phyloP scores from a whole-genome alignment of 2,797 vertebrate genomes.

The Uromys caudimaculatus region DNA sequence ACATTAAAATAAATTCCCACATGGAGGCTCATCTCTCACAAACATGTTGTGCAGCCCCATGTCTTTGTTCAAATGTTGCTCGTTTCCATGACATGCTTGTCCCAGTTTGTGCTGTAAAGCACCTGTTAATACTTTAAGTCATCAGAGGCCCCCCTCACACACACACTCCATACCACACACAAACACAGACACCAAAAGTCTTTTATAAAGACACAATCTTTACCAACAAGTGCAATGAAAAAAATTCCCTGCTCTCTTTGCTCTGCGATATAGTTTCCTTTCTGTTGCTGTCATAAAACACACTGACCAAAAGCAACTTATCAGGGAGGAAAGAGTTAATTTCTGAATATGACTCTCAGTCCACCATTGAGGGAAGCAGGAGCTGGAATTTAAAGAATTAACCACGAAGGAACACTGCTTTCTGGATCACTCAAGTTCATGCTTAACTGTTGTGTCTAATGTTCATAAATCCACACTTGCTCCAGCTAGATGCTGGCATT shows the following conservation, averaged over 20 bases:
- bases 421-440: background rate
- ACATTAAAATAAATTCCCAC: background rate
- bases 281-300: too few species aligned
- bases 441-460: too few species aligned
- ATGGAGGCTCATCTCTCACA: background rate
- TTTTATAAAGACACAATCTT: background rate
- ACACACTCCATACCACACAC: too few species aligned
- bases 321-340: background rate
- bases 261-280: background rate
- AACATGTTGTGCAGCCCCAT: background rate
- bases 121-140: background rate
- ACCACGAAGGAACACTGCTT: background rate
- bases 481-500: too few species aligned
- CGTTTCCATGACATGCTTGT: background rate
- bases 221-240: background rate
- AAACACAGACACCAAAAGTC: too few species aligned
- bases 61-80: background rate
- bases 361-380: background rate
- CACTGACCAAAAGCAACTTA: too few species aligned
- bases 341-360: background rate
- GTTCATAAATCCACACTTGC: too few species aligned
- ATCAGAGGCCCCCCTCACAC: background rate
- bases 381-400: background rate
- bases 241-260: background rate
- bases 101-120: background rate